These are phyloP conservation scores for Entomobrya proxima DNA, from an alignment of 2,888 invertebrate species.

Conservation along the genomic window DNA sequence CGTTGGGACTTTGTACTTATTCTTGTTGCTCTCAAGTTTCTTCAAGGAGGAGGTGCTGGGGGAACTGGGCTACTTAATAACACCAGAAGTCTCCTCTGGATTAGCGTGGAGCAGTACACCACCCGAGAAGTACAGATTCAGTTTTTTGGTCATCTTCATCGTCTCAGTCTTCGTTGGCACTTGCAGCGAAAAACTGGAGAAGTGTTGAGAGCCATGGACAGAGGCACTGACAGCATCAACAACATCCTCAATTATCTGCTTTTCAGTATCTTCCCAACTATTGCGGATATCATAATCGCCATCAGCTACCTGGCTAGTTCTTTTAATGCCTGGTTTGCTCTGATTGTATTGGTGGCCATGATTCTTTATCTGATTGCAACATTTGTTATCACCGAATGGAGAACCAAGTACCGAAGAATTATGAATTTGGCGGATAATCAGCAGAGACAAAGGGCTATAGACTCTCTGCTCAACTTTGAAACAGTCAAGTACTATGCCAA, in stretches of 20 bases:
- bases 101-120: conserved; percentile 92
- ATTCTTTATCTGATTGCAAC: conserved; percentile 93
- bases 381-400: conserved; percentile 96
- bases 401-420: conserved; percentile 93
- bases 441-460: conserved; percentile 93
- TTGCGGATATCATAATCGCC: conserved; percentile 94
- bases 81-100: conserved; percentile 94
- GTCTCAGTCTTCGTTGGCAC: conserved; percentile 96
- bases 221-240: conserved; percentile 97
- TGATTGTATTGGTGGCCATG: conserved; percentile 97
- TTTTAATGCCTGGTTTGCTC: conserved; percentile 96
- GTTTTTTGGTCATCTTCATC: conserved; percentile 91
- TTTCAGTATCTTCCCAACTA: conserved; percentile 94
- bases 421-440: conserved; percentile 98
- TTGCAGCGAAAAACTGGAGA: conserved; percentile 96
- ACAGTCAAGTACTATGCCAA: conserved; percentile 99
- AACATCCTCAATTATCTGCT: conserved; percentile 93
- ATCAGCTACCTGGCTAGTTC: conserved; percentile 90
- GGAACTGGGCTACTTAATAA: conserved; percentile 96
- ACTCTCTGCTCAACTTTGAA: conserved; percentile 97
- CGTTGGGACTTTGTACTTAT: conserved; percentile 93
- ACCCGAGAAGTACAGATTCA: conserved; percentile 81
- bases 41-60: conserved; percentile 96
- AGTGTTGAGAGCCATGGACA: conserved; percentile 96
- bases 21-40: conserved; percentile 91